Evolutionary conservation across 2,888 invertebrate species (phyloP).

Genomic region (Tupiocoris notatus): DNA sequence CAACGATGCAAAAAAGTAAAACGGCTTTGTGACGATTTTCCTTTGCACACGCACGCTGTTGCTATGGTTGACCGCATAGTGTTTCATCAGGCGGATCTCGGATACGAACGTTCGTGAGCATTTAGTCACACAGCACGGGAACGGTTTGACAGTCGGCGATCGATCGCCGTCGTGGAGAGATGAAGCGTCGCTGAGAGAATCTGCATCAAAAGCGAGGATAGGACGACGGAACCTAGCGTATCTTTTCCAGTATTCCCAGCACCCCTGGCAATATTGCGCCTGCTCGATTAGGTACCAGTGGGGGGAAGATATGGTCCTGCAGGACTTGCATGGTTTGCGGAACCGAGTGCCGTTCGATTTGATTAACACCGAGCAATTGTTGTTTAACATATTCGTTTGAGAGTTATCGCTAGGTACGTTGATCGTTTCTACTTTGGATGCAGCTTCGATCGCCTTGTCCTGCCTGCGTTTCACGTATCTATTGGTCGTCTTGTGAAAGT

Average conservation of each 20-base stretch:
- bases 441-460: conserved; percentile 95
- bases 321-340: conserved; percentile 68
- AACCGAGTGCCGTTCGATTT: conserved; percentile 53
- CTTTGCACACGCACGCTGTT: neutral
- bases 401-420: conserved; percentile 96
- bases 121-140: neutral
- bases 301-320: conserved; percentile 55
- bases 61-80: neutral
- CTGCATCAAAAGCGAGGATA: neutral
- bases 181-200: neutral
- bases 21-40: neutral
- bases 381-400: conserved; percentile 67
- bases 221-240: conserved; percentile 88
- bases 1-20: neutral
- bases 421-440: conserved; percentile 97
- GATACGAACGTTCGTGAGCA: neutral
- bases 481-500: conserved; percentile 99
- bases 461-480: conserved; percentile 98
- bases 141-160: neutral
- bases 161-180: neutral
- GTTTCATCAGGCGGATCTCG: neutral
- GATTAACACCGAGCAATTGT: conserved; percentile 49
- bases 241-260: conserved; percentile 98
- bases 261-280: conserved; percentile 73
- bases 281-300: neutral